Evolutionary conservation across 2,797 vertebrate genomes (phyloP), one percentile per base, ranked within the genome.

Genomic region (Balearica regulorum): DNA sequence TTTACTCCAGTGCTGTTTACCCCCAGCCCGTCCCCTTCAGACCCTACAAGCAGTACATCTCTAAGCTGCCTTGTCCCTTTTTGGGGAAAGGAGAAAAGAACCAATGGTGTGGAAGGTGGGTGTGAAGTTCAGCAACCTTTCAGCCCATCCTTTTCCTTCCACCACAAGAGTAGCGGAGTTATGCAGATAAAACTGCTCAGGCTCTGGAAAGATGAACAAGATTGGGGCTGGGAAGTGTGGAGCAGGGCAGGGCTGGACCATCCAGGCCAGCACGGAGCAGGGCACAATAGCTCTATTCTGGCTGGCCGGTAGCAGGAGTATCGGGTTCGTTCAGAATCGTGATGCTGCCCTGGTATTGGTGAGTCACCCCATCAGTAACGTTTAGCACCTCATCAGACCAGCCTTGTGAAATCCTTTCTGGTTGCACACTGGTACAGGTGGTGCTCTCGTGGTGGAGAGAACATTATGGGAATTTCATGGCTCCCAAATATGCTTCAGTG

Each of bases 311-410:
- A 58, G 75, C 39, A 65, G 61, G 13, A 54, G 6, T 37, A 2
- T 58, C 0, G 1, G 49, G 37, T 70, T 83, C 1, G 1, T 3
- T 62, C 75, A 28, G 65, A 18, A 44, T 25, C 0, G 0, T 68
- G 82, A 3, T 46, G 70, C 78, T 89, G 82, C 68, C 0, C 0
- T 22, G 83, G 48, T 58, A 3, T 5, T 49, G 60, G n/a, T 22
- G 35, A 28, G 41, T 71, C 94, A 88, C 53, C 41, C 82, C 44
- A 43, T 90, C 66, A 5, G 8, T 54, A 62, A 48, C 15, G 51
- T 6, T 55, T 33, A 88, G 58, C 94, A 94, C 96, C 83, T 94
- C 94, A 90, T 91, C 91, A 86, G 39, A 4, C 10, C 49, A n/a
- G 88, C 58, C n/a, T 24, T 33, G 48, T 57, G 62, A 84, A 77